Conservation (phyloP, 2,888 invertebrate genomes). For the Xestoiulus laeticollis region DNA sequence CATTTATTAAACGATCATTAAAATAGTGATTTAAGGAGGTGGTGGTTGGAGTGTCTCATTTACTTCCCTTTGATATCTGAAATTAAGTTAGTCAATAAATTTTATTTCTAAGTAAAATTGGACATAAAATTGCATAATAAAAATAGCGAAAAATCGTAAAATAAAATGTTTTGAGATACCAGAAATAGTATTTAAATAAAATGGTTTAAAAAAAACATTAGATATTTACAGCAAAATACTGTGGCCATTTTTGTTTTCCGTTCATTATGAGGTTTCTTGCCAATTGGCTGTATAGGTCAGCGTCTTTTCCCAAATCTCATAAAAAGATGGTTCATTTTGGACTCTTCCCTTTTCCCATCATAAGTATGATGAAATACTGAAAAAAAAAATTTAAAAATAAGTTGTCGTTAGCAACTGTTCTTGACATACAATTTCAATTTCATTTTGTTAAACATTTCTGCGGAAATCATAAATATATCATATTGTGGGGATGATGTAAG, state of each 20-base stretch:
- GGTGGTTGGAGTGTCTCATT: neutral
- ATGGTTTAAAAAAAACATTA: neutral
- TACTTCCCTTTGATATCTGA: neutral
- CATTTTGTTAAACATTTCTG: too few relatives aligned
- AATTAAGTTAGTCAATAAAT: too few relatives aligned
- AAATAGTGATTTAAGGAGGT: conserved; percentile 14
- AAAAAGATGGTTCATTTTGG: neutral
- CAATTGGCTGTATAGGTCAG: neutral
- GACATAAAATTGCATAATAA: neutral
- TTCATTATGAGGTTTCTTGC: neutral
- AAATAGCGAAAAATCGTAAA: too few relatives aligned
- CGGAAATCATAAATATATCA: too few relatives aligned
- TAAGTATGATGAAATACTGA: neutral
- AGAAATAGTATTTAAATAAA: too few relatives aligned
- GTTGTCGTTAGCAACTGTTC: too few relatives aligned
- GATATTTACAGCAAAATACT: neutral
- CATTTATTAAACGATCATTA: conserved; percentile 34
- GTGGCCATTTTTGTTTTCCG: neutral
- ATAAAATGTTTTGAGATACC: neutral
- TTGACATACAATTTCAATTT: too few relatives aligned
- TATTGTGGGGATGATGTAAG: too few relatives aligned
- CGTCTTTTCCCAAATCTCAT: neutral
- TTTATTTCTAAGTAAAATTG: neutral
- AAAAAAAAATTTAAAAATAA: neutral
- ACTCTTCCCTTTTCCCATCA: neutral